Base-by-base conservation (phyloP, 2,888 invertebrate genomes). In the Julus scanicus region DNA sequence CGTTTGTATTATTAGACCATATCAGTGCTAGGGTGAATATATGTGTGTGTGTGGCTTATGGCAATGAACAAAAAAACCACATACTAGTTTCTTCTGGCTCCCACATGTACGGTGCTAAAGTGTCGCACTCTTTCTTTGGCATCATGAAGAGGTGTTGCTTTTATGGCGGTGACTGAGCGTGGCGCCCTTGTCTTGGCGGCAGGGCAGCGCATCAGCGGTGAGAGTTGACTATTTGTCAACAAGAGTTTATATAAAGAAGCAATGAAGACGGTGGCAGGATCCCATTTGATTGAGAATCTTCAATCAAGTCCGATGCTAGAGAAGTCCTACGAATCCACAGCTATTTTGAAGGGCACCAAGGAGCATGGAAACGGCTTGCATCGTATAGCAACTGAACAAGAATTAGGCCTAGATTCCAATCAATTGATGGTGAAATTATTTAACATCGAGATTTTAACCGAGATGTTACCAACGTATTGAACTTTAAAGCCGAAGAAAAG, bases 281-380 rank as follows among this genome's bases (percentile, higher is more conserved):
- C 80, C 80, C 80, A 80, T 80, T 80, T 80, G 80, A 80, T 80
- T 80, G 80, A 15, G 80, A 80, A 80, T 80, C 80, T 80, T 80
- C 80, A 80, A 80, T 80, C 80, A 80, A 80, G 37, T 80, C 80
- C 80, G 80, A 80, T 80, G 80, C 80, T 80, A 80, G 80, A 80
- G 80, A 80, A 80, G 80, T 80, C 80, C 80, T 80, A 80, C 80
- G 80, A 80, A 80, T 80, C 80, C 80, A 37, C 11, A 80, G 80
- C 80, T 80, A 80, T 80, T 80, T 80, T 80, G 80, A 80, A 80
- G 80, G 80, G 80, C 80, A 80, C 80, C 80, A 37, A 15, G 80
- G 29, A 80, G 80, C 80, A 80, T 80, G 80, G 80, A 80, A 37
- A 80, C 80, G 37, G 80, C 80, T 80, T 80, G 80, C 37, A 37